A percentile compares a stretch with the other conserved stretches of the same genome.
These are phyloP conservation scores for Pavo muticus DNA, from an alignment of 2,113 vertebrate species.

Conservation along the genomic window DNA sequence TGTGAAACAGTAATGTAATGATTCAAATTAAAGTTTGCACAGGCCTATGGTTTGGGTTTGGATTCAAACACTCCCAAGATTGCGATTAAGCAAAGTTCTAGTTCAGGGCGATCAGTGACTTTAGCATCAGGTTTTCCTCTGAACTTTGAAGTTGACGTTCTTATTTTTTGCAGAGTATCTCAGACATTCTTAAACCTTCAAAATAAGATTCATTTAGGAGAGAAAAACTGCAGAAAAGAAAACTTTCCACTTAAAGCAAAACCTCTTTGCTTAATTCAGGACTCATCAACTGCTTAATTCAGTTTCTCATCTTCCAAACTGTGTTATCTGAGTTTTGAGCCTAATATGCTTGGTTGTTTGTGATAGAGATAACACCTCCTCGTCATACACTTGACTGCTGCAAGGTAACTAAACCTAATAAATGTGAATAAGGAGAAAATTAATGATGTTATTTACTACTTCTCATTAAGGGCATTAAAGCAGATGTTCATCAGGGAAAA, in stretches of 20 bases:
- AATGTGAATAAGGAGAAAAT: slow-evolving; percentile 20
- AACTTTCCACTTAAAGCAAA: not conserved
- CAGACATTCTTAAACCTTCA: not conserved
- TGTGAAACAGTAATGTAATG: not conserved
- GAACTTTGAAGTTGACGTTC: not conserved
- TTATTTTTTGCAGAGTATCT: not conserved
- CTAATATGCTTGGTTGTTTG: not conserved
- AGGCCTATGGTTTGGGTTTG: not conserved
- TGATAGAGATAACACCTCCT: not conserved
- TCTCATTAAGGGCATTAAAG: slow-evolving; percentile 40
- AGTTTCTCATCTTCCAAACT: not conserved
- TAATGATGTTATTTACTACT: slow-evolving; percentile 38
- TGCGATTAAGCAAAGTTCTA: not conserved
- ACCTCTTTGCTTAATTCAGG: not conserved
- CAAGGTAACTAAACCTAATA: slow-evolving; percentile 6
- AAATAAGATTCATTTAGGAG: not conserved
- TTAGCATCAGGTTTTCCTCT: not conserved
- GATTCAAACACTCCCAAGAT: not conserved
- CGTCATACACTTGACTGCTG: not conserved
- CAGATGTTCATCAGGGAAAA: slow-evolving; percentile 1
- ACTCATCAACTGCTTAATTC: not conserved
- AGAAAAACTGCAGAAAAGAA: not conserved
- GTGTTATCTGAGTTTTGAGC: not conserved
- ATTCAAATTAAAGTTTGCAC: not conserved
- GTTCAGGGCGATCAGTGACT: not conserved